Base-by-base conservation (phyloP, 2,888 invertebrate species). In the Hirtodrosophila duncani region DNA sequence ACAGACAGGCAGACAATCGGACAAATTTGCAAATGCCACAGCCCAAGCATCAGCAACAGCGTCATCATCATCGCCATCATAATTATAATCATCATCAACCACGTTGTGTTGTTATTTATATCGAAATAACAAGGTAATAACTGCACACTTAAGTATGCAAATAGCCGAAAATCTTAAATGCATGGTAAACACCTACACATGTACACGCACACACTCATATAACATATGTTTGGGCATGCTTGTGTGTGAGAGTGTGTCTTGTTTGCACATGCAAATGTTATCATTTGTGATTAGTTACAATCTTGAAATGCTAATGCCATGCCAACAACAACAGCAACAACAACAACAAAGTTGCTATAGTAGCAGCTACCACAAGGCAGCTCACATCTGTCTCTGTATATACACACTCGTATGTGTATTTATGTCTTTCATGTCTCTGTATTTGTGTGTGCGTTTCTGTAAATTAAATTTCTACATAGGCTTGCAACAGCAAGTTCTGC, bases 121-220 rank as follows among this genome's bases (percentile, higher is more conserved):
- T 67, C 80, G 68, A 64, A 66, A 81, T 80, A 83, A 69, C 83
- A 83, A 68, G 77, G 74, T 83, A 79, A 79, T 79, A 79, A 72
- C 81, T 77, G 74, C 64, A 80, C 67, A 83, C 81, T 83, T 83
- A 82, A 82, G 63, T 67, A 81, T 83, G 82, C 82, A 81, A 81
- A 81, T 83, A 81, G 81, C 57, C 62, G 42, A 57, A 59, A 69
- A 65, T 63, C 75, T 67, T 53, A 57, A 58, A 61, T 68, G 66
- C 70, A 62, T 53, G 36, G 51, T 49, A 58, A 57, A 57, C 38
- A 46, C 27, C 14, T 20, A 42, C 34, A 41, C 9, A 14, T 17
- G 29, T 6, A 33, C 26, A 31, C 55, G 62, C 63, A 43, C 31
- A 65, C 43, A 48, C 56, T 49, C 31, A 34, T n/a, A n/a, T n/a